phyloP scores from a whole-genome alignment of 30 jellyfish, hydroid and myxozoan genomes.

The Phacellophora camtschatica region DNA sequence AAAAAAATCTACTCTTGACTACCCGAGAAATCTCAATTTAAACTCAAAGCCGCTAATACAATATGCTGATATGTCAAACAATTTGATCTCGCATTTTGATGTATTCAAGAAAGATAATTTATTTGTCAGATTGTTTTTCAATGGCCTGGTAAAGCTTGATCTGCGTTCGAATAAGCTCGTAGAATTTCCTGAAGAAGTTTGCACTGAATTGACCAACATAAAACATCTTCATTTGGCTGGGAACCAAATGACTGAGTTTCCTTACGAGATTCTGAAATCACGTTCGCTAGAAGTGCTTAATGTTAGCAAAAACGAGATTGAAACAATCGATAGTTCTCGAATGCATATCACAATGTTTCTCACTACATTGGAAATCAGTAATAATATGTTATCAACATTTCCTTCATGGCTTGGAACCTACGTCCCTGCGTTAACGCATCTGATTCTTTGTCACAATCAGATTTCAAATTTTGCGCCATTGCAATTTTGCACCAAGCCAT shows the following conservation, averaged over 20 bases:
- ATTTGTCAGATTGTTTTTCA: slow-evolving; percentile 32
- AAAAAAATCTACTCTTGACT: slow-evolving; percentile 4
- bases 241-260: slow-evolving; percentile 52
- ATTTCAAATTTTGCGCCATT: slow-evolving; percentile 53
- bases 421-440: slow-evolving; percentile 71
- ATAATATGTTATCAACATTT: slow-evolving; percentile 48
- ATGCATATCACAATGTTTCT: slow-evolving; percentile 30
- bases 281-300: slow-evolving; percentile 44
- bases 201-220: slow-evolving; percentile 32
- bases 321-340: background rate
- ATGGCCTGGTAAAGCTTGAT: slow-evolving; percentile 71
- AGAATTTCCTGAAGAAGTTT: slow-evolving; percentile 40
- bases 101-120: slow-evolving; percentile 2
- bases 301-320: slow-evolving; percentile 52
- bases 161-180: slow-evolving; percentile 47
- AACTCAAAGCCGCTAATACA: slow-evolving; percentile 48
- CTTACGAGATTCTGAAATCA: slow-evolving; percentile 66
- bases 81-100: slow-evolving; percentile 48
- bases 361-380: slow-evolving; percentile 50
- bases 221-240: slow-evolving; percentile 51
- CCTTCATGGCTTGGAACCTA: slow-evolving; percentile 58
- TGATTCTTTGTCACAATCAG: slow-evolving; percentile 42
- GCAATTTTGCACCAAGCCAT: background rate
- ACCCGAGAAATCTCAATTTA: background rate
- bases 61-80: slow-evolving; percentile 79